Evolutionary conservation across 2,113 vertebrate genomes (phyloP).

Genomic region (Paracanthobrama guichenoti): DNA sequence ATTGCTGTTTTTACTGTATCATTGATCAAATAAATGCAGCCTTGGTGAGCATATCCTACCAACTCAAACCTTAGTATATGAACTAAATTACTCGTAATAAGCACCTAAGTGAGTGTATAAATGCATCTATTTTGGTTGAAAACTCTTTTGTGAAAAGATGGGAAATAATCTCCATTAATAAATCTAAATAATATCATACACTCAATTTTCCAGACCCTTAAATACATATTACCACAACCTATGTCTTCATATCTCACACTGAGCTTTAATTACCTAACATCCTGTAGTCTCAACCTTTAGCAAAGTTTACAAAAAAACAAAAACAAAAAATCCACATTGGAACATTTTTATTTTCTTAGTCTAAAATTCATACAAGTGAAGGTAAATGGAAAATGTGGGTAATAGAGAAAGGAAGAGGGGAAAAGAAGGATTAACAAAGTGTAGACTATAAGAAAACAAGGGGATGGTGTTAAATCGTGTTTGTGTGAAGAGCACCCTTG

Average conservation of each 20-base stretch:
- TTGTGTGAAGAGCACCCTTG: slow-evolving; percentile 31
- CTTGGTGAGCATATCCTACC: too few species aligned
- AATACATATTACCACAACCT: not conserved
- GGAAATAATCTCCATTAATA: too few species aligned
- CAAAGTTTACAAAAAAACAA: not conserved
- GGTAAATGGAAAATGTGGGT: not conserved
- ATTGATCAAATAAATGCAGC: too few species aligned
- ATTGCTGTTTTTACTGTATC: too few species aligned
- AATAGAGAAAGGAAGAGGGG: not conserved
- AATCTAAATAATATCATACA: not conserved
- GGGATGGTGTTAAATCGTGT: slow-evolving; percentile 19
- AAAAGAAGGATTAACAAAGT: not conserved
- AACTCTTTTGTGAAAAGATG: too few species aligned
- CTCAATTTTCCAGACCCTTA: not conserved
- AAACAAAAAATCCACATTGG: not conserved
- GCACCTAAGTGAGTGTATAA: not conserved
- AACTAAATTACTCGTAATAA: not conserved
- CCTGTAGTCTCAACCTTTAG: not conserved
- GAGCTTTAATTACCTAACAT: not conserved
- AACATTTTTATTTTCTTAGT: not conserved
- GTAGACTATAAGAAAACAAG: not conserved
- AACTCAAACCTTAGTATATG: not conserved
- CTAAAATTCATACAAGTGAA: slow-evolving; percentile 3
- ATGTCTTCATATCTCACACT: not conserved
- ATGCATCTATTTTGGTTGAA: not conserved